Conservation (phyloP, 2,888 invertebrate genomes). For the Cylindroiulus punctatus region DNA sequence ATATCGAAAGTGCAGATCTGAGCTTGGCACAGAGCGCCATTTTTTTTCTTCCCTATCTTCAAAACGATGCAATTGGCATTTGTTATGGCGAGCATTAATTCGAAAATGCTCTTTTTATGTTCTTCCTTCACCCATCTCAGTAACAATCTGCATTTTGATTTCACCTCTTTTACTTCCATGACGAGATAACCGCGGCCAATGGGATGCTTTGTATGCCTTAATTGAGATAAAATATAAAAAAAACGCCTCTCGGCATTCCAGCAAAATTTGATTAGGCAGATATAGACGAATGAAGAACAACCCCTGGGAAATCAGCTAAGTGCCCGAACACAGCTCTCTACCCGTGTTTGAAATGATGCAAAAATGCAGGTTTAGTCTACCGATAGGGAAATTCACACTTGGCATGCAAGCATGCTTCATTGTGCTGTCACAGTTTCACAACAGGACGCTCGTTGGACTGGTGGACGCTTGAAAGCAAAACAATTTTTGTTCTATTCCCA, state of each 20-base stretch:
- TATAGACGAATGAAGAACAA: background rate
- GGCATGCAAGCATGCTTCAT: background rate
- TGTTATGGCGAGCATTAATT: background rate
- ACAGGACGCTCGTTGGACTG: background rate
- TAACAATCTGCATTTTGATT: too few relatives aligned
- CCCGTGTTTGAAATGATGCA: background rate
- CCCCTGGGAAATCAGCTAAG: conserved; percentile 31
- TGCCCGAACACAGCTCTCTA: background rate
- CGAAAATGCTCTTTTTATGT: conserved; percentile 14
- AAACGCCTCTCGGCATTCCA: background rate
- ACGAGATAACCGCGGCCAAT: background rate
- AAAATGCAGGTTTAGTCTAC: background rate
- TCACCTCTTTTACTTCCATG: background rate
- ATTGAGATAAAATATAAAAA: background rate
- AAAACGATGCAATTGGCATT: background rate
- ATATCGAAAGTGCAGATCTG: too few relatives aligned
- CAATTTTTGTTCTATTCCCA: background rate
- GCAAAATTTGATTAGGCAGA: conserved; percentile 9
- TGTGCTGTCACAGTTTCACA: background rate
- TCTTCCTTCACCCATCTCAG: background rate
- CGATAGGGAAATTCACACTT: background rate
- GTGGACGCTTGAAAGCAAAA: background rate
- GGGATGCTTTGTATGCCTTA: background rate
- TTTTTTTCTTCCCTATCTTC: background rate
- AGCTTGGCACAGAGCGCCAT: background rate